Evolutionary conservation across 2,888 invertebrate species (phyloP).

Genomic region (Drosophila mimica): DNA sequence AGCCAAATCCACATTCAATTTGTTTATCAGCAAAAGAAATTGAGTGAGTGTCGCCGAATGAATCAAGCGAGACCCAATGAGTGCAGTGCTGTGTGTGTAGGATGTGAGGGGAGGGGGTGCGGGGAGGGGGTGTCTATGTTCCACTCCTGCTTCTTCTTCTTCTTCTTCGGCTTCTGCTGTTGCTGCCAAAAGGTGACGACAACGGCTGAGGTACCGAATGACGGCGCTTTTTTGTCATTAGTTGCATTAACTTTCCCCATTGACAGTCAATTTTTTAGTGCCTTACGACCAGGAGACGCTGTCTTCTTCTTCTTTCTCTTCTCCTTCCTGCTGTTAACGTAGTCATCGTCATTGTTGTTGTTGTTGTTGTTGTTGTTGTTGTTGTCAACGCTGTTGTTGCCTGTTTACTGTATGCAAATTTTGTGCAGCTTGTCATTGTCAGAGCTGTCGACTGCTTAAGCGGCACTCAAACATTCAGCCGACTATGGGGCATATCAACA

Average conservation of each 20-base stretch:
- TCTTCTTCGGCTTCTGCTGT: background rate
- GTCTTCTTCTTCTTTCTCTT: slow-evolving; percentile 2
- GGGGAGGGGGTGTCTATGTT: background rate
- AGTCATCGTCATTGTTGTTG: slow-evolving; percentile 7
- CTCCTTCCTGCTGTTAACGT: slow-evolving; percentile 1
- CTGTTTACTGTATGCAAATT: slow-evolving; percentile 65
- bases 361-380: slow-evolving; percentile 17
- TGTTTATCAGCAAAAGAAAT: slow-evolving; percentile 82
- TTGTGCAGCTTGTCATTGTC: slow-evolving; percentile 65
- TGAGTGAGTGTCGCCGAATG: slow-evolving; percentile 80
- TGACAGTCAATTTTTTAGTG: slow-evolving; percentile 72
- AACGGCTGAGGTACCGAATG: slow-evolving; percentile 38
- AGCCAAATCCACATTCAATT: slow-evolving; percentile 81
- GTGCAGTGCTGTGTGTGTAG: background rate
- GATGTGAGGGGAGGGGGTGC: background rate
- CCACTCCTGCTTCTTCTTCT: background rate
- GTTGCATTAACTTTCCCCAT: slow-evolving; percentile 76
- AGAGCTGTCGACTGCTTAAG: slow-evolving; percentile 43
- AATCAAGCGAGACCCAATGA: slow-evolving; percentile 59
- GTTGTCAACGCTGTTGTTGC: slow-evolving; percentile 22
- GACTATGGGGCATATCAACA: slow-evolving; percentile 23
- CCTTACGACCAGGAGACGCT: slow-evolving; percentile 25
- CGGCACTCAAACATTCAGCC: slow-evolving; percentile 20
- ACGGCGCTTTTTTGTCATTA: slow-evolving; percentile 71
- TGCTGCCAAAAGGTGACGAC: slow-evolving; percentile 44